Conservation (phyloP, 2,113 vertebrate genomes). For the Pandion haliaetus region DNA sequence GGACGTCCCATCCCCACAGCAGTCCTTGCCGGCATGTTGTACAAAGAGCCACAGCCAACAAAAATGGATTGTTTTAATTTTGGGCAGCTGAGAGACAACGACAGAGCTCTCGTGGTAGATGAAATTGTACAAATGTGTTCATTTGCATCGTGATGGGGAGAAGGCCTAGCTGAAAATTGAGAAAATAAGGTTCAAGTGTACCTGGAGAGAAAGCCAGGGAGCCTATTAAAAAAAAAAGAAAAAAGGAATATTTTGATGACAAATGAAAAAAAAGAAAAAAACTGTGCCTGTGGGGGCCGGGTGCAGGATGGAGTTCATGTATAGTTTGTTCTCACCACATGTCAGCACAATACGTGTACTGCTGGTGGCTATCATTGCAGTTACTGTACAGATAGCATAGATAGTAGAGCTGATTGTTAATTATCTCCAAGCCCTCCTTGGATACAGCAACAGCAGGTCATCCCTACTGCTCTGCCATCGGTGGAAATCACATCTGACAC, state of each 20-base stretch:
- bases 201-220: neutral
- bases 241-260: neutral
- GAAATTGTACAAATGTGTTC: neutral
- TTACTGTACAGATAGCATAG: no score
- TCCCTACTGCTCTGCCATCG: rapidly evolving
- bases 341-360: neutral
- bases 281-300: neutral
- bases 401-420: no score
- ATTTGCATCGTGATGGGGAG: rapidly evolving
- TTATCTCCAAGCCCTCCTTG: neutral
- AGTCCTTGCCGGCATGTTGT: rapidly evolving
- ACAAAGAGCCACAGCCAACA: neutral
- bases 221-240: neutral
- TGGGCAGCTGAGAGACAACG: rapidly evolving
- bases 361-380: no score
- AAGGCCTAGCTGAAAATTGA: neutral
- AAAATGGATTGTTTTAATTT: neutral
- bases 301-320: neutral
- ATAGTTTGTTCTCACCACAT: neutral
- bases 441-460: neutral
- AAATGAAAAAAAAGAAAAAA: neutral
- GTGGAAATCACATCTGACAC: neutral
- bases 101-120: rapidly evolving
- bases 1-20: rapidly evolving
- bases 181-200: neutral